These are phyloP conservation scores for Botia kubotai DNA, from an alignment of 2,797 vertebrate genomes.

Conservation along the genomic window DNA sequence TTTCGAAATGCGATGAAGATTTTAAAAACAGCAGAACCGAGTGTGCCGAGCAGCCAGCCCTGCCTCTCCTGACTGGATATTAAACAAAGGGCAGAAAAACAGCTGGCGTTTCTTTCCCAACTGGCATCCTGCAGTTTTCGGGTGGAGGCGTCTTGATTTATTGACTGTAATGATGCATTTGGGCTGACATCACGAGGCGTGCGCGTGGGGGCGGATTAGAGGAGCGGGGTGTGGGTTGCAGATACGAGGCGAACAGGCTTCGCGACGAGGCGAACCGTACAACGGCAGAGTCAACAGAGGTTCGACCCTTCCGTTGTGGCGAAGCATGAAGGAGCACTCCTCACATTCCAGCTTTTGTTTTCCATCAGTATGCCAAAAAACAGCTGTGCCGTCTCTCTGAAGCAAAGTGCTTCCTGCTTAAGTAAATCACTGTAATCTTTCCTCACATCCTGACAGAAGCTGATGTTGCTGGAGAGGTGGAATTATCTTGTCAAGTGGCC, in stretches of 20 bases:
- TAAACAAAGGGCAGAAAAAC: constrained; percentile 46
- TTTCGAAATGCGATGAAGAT: too few species aligned
- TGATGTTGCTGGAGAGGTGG: constrained; percentile 54
- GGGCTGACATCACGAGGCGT: constrained; percentile 47
- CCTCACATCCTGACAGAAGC: constrained; percentile 57
- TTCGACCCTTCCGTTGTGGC: constrained; percentile 37
- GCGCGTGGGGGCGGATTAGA: constrained; percentile 55
- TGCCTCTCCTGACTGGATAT: constrained; percentile 19
- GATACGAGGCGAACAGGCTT: constrained; percentile 26
- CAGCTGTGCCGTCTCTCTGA: constrained; percentile 58
- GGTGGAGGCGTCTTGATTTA: constrained; percentile 58
- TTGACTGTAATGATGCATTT: constrained; percentile 63
- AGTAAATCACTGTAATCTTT: constrained; percentile 66
- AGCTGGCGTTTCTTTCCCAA: constrained; percentile 51
- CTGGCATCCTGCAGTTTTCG: constrained; percentile 55
- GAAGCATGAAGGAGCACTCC: constrained; percentile 23
- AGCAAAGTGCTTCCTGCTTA: constrained; percentile 64
- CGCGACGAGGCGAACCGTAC: constrained; percentile 15
- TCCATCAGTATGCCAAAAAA: constrained; percentile 40
- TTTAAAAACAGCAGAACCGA: background rate
- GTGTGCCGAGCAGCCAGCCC: constrained; percentile 11
- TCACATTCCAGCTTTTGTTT: constrained; percentile 50
- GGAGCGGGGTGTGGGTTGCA: constrained; percentile 42
- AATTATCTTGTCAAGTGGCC: constrained; percentile 67
- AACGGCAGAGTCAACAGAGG: constrained; percentile 11